Evolutionary conservation across 2,113 vertebrate genomes (phyloP).

Genomic region (Hylia prasina): DNA sequence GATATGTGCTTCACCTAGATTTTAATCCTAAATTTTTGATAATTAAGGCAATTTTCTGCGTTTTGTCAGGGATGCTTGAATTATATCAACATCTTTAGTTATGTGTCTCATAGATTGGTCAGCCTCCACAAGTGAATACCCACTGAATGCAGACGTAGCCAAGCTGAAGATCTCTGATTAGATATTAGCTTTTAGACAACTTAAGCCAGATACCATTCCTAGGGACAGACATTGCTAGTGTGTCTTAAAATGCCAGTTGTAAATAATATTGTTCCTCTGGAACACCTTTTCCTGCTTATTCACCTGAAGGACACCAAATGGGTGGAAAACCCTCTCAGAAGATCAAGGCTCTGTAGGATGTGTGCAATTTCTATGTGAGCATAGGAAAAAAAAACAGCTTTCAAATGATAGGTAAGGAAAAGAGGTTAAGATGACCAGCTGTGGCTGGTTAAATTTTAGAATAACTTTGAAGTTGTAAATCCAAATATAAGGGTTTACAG

Average conservation of each 20-base stretch:
- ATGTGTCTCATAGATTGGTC: accelerated
- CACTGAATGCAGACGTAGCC: not conserved
- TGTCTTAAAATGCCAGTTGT: not conserved
- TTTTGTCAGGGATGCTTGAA: not conserved
- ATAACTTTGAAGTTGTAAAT: not conserved
- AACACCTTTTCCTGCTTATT: not conserved
- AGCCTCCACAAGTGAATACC: not conserved
- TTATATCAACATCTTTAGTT: not conserved
- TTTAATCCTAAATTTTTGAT: not conserved
- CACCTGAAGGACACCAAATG: not conserved
- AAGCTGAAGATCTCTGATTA: not conserved
- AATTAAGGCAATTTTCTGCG: not conserved
- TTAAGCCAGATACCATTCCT: not conserved
- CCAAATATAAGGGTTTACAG: not conserved
- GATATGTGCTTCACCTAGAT: not conserved
- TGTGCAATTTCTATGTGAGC: not conserved
- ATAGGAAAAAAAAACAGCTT: not conserved
- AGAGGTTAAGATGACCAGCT: not conserved
- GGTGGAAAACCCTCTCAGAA: not conserved
- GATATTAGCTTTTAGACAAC: not conserved
- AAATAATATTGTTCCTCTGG: not conserved
- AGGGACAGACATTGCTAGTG: not conserved
- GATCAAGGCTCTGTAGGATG: not conserved
- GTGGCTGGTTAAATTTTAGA: not conserved
- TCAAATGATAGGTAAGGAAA: not conserved